phyloP scores from a whole-genome alignment of 2,113 vertebrate species.

The Eonycteris spelaea region DNA sequence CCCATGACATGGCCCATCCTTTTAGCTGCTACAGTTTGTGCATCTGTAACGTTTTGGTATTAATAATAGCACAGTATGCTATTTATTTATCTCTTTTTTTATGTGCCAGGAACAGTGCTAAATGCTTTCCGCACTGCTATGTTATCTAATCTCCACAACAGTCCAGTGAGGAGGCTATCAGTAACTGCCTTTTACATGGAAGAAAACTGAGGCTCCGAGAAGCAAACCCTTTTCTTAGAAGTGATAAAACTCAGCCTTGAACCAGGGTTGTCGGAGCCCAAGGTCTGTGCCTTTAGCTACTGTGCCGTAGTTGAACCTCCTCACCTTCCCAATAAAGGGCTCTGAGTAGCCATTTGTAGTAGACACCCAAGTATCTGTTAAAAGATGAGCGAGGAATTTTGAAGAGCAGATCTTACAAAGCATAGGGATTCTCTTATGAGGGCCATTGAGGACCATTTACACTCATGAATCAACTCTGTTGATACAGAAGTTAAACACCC shows the following conservation, averaged over 20 bases:
- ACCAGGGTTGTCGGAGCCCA: accelerated
- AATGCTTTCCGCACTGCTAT: neutral
- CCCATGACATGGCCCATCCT: accelerated
- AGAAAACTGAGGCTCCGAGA: neutral
- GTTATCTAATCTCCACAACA: neutral
- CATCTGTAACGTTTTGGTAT: neutral
- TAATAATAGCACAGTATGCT: neutral
- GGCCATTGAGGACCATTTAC: neutral
- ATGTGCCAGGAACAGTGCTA: neutral
- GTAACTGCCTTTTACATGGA: neutral
- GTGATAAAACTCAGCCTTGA: neutral
- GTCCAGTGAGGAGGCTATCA: neutral
- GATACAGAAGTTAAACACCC: neutral
- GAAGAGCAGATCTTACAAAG: neutral
- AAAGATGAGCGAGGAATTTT: neutral
- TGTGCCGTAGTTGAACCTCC: accelerated
- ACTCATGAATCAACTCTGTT: neutral
- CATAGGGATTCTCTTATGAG: neutral
- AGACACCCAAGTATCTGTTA: neutral
- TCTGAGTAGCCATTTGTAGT: neutral
- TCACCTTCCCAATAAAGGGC: neutral
- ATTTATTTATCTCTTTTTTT: neutral
- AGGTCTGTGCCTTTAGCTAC: neutral
- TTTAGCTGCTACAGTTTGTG: neutral
- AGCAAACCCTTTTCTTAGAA: neutral